Conservation (phyloP, 1,140 invertebrate genomes). For the Tenebrio molitor region DNA sequence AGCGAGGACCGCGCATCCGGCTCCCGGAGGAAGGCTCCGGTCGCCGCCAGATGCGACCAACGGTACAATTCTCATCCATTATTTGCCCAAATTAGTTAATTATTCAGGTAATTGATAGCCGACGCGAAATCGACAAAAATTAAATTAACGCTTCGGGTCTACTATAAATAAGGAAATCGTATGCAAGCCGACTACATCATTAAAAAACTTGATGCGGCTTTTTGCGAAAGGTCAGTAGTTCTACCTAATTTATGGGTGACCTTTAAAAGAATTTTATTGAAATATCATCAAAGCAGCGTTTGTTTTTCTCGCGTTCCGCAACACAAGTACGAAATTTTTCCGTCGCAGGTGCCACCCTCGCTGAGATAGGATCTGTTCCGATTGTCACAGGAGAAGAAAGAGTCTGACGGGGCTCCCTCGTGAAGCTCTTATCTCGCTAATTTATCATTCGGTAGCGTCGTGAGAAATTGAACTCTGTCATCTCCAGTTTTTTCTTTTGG, state of each 20-base stretch:
- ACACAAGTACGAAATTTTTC: background rate
- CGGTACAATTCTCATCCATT: slow-evolving; percentile 20
- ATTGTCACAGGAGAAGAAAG: background rate
- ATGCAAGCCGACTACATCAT: slow-evolving; percentile 38
- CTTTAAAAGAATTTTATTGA: slow-evolving; percentile 41
- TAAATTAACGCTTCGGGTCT: slow-evolving; percentile 32
- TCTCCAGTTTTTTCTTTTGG: background rate
- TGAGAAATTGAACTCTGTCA: slow-evolving; percentile 11
- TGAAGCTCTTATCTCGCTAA: background rate
- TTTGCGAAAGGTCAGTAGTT: slow-evolving; percentile 47
- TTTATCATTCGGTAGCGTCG: slow-evolving; percentile 12
- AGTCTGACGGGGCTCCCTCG: background rate
- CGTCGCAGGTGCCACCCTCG: too few species aligned
- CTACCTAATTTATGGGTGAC: slow-evolving; percentile 42
- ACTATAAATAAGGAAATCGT: slow-evolving; percentile 36
- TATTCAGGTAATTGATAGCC: slow-evolving; percentile 29
- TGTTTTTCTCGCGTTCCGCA: slow-evolving; percentile 13
- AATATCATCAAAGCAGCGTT: slow-evolving; percentile 42
- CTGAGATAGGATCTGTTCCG: background rate
- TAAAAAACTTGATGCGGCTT: slow-evolving; percentile 38
- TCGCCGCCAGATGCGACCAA: background rate
- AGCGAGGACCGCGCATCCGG: background rate
- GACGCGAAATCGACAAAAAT: slow-evolving; percentile 33
- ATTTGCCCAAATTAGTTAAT: slow-evolving; percentile 37
- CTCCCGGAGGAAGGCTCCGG: background rate